These are phyloP conservation scores for Pogonocherus hispidulus DNA, from an alignment of 2,888 invertebrate species.

Conservation along the genomic window DNA sequence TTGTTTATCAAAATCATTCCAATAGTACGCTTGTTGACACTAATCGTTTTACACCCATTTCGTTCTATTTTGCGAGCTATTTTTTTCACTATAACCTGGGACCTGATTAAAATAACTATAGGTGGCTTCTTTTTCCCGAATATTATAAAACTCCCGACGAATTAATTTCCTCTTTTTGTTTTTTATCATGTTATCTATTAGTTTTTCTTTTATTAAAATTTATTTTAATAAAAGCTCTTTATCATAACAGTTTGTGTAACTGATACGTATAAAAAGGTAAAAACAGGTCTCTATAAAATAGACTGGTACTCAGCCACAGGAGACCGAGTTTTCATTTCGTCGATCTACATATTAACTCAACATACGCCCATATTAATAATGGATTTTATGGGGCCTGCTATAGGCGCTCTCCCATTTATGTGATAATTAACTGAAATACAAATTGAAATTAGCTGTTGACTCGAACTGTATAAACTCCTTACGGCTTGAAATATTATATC, in stretches of 20 bases:
- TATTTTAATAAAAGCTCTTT: background rate
- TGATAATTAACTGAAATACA: slow-evolving; percentile 62
- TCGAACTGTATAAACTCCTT: slow-evolving; percentile 54
- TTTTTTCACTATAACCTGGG: no score
- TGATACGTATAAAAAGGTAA: slow-evolving; percentile 53
- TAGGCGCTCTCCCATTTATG: slow-evolving; percentile 59
- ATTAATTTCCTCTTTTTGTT: no score
- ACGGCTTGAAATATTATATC: slow-evolving; percentile 48
- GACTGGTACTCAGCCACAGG: slow-evolving; percentile 55
- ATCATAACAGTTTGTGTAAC: background rate
- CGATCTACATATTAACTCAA: slow-evolving; percentile 61
- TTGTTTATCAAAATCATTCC: no score
- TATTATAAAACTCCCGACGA: no score
- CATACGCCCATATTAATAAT: slow-evolving; percentile 55
- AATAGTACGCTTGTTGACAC: no score
- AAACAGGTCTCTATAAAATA: slow-evolving; percentile 61
- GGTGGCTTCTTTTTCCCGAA: no score
- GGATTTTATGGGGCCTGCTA: slow-evolving; percentile 51
- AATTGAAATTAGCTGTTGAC: slow-evolving; percentile 62
- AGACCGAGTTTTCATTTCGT: slow-evolving; percentile 61
- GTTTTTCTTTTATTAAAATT: no score
- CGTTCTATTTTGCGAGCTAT: no score
- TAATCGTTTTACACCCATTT: no score
- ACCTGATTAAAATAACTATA: no score
- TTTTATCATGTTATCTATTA: no score